Percentiles rank a stretch among this genome's conserved stretches.
Evolutionary conservation across 1,140 invertebrate species (phyloP).

Genomic region (Monomorium pharaonis): DNA sequence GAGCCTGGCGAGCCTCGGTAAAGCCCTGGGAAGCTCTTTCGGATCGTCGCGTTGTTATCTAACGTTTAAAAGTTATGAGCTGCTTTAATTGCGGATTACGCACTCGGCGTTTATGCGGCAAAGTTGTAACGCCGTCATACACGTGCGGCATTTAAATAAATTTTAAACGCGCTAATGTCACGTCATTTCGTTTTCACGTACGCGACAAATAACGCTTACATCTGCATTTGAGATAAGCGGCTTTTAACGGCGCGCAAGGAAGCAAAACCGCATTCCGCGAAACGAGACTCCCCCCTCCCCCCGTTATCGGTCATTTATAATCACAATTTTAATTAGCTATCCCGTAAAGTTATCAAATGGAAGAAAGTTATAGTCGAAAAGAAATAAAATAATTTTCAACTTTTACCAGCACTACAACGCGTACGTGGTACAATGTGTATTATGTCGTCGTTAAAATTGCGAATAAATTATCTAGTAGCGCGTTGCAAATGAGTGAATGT

Average conservation of each 20-base stretch:
- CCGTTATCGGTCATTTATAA: constrained; percentile 36
- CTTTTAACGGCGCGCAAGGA: constrained; percentile 10
- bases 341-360: neutral
- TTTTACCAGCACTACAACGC: neutral
- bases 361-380: neutral
- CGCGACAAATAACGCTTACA: constrained; percentile 28
- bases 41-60: constrained; percentile 57
- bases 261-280: neutral
- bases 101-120: constrained; percentile 36
- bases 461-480: neutral
- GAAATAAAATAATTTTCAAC: constrained; percentile 7
- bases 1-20: neutral
- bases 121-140: constrained; percentile 14
- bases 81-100: constrained; percentile 56
- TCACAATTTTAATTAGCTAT: constrained; percentile 31
- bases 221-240: constrained; percentile 35
- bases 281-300: too few species aligned
- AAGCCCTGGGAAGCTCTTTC: constrained; percentile 25
- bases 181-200: constrained; percentile 8
- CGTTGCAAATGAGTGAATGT: neutral
- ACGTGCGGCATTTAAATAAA: constrained; percentile 39
- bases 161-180: constrained; percentile 38
- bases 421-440: neutral
- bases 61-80: constrained; percentile 51
- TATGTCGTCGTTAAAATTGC: constrained; percentile 4